These are phyloP conservation scores for Petroica traversi DNA, from an alignment of 2,113 vertebrate species.

Conservation along the genomic window DNA sequence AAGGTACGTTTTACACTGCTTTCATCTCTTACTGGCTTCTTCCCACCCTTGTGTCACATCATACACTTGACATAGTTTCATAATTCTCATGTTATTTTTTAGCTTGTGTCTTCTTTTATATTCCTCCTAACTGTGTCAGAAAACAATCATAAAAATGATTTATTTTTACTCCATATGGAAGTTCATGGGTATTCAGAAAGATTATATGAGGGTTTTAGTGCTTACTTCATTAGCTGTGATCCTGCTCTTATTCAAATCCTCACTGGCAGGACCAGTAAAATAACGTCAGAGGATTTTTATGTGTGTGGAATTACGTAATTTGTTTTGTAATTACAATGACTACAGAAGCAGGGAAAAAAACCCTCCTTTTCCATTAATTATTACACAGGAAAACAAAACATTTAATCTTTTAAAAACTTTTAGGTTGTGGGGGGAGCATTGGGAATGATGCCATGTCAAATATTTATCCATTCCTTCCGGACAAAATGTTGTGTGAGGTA, in stretches of 20 bases:
- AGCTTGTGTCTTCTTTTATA: not conserved
- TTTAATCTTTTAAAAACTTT: not conserved
- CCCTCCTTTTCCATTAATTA: not conserved
- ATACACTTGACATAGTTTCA: not conserved
- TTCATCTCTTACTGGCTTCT: not conserved
- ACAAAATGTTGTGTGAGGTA: constrained; percentile 48
- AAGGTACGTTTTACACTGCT: not conserved
- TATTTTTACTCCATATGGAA: constrained; percentile 3
- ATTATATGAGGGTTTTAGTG: constrained; percentile 8
- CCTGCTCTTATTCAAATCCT: constrained; percentile 12
- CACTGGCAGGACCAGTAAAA: not conserved
- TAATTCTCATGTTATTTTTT: not conserved
- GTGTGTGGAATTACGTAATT: not conserved
- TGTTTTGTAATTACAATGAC: constrained; percentile 13
- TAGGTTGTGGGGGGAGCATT: constrained; percentile 1
- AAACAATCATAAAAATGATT: not conserved
- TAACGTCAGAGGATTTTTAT: not conserved
- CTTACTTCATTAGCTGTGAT: constrained; percentile 31
- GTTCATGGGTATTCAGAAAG: not conserved
- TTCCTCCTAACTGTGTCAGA: not conserved
- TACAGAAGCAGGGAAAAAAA: not conserved
- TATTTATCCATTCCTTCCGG: constrained; percentile 68
- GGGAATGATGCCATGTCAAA: constrained; percentile 60
- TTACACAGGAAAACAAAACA: not conserved
- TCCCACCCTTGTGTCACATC: not conserved